Base-by-base conservation (phyloP, 2,797 vertebrate species). In the Catamblyrhynchus diadema region DNA sequence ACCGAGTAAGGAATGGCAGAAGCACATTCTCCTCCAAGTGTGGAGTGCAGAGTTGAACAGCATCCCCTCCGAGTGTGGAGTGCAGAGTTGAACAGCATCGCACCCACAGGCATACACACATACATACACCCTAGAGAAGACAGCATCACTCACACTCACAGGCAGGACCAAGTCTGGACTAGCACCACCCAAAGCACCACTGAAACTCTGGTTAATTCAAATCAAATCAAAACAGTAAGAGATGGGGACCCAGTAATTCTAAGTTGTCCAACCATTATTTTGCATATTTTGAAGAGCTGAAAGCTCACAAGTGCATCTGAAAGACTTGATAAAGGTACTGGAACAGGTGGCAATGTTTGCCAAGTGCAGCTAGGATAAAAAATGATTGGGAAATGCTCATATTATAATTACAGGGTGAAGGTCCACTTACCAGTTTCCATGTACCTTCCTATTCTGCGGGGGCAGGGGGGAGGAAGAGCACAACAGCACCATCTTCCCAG, bases 331-430 rank as follows among this genome's bases (percentile, higher is more conserved):
- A 42, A 33, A 50, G 27, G 35, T 35, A 41, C 47, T 54, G 73
- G 54, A 91, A 81, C 77, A 96, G 86, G 32, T 75, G 79, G 91
- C 72, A 91, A 45, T 81, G 75, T 94, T 92, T 94, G 84, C 66
- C 35, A 37, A 78, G 69, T 20, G 65, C 88, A 80, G 33, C 24
- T 47, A 44, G 61, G 48, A 78, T 65, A 54, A 80, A 85, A 87
- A 93, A 81, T 8, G 8, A 62, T 37, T 20, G 42, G 70, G 62
- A 85, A 87, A 74, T 25, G n/a, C 28, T 85, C 8, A 1, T 28
- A 53, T 79, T 84, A 32, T 48, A 71, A 72, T 45, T 47, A 80
- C 5, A 71, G 4, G 39, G 33, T 78, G 61, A 93, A 83, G 41
- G 75, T 77, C 88, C 72, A 37, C 41, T 81, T 75, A 53, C 16